Conservation (phyloP, 2,113 vertebrate species). For the Limanda limanda region DNA sequence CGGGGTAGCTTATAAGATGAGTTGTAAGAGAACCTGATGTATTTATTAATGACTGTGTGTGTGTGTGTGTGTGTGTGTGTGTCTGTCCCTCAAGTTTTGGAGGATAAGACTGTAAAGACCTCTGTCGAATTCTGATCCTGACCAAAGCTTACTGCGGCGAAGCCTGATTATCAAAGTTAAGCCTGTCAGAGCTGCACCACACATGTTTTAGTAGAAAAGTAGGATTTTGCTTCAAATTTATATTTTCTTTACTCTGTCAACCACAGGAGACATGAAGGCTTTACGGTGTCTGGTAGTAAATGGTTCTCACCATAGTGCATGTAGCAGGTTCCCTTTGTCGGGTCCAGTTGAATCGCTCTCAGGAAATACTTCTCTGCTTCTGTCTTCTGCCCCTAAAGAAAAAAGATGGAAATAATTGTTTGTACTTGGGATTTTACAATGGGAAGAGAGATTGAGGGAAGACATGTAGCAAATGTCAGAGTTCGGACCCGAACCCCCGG, state of each 20-base stretch:
- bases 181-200: background rate
- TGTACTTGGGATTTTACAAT: background rate
- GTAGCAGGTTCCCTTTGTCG: slow-evolving; percentile 95
- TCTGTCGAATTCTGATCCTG: slow-evolving; percentile 6
- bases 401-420: background rate
- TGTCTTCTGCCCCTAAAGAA: slow-evolving; percentile 87
- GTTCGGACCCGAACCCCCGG: too few relatives aligned
- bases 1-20: background rate
- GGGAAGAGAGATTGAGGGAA: too few relatives aligned
- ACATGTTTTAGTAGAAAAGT: background rate
- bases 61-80: too few relatives aligned
- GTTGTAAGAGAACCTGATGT: background rate
- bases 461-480: too few relatives aligned
- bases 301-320: slow-evolving; percentile 95
- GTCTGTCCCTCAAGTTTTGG: too few relatives aligned
- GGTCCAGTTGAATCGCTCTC: slow-evolving; percentile 95
- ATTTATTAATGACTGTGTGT: too few relatives aligned
- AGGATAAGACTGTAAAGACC: background rate
- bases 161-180: background rate
- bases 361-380: slow-evolving; percentile 94
- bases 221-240: too few relatives aligned
- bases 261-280: background rate
- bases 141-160: background rate
- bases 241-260: too few relatives aligned
- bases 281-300: background rate